Base-by-base conservation (phyloP, 2,113 vertebrate genomes). In the Ploceus nigricollis region DNA sequence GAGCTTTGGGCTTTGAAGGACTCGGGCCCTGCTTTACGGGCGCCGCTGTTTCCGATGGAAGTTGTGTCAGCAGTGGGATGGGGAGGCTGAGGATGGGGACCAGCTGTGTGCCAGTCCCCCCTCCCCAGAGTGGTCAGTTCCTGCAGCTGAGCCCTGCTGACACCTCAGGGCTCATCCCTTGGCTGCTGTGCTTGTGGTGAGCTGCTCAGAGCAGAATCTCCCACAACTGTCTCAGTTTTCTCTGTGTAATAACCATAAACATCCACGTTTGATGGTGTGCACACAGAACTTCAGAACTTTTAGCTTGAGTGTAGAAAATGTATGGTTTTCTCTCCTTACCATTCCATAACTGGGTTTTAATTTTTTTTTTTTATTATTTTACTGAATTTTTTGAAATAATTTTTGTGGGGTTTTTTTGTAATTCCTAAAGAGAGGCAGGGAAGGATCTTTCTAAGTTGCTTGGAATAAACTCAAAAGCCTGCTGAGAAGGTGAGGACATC, bases 71-170 rank as follows among this genome's bases (percentile, higher is more conserved):
- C 73, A 51, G 64, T 1, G 17, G 35, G 27, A 5, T 51, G 63
- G 30, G 56, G 39, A 90, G 58, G 18, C 31, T 65, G 81, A 25
- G 69, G 25, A 50, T 17, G 6, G 22, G 54, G 9, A 56, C 13
- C 19, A 39, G 40, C 53, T 7, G 1, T 40, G 53, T 51, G 57
- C 45, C 79, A 79, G 27, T 9, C 10, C 16, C 22, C 14, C 1
- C 2, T 64, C 53, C 33, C 70, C 51, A 48, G 24, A 53, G 54
- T 0, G 0, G 28, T 45, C 2, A 9, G 16, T 44, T 54, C 44
- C 57, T 85, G 56, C 57, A 64, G 57, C 82, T 80, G 51, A 40
- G 66, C 35, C 0, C 33, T 76, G 35, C 75, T 79, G 76, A 69
- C 37, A 47, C 57, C 21, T 82, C 3, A 4, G 58, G 42, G 53